Base-by-base conservation (phyloP, 2,113 vertebrate genomes). In the Syngnathoides biaculeatus region DNA sequence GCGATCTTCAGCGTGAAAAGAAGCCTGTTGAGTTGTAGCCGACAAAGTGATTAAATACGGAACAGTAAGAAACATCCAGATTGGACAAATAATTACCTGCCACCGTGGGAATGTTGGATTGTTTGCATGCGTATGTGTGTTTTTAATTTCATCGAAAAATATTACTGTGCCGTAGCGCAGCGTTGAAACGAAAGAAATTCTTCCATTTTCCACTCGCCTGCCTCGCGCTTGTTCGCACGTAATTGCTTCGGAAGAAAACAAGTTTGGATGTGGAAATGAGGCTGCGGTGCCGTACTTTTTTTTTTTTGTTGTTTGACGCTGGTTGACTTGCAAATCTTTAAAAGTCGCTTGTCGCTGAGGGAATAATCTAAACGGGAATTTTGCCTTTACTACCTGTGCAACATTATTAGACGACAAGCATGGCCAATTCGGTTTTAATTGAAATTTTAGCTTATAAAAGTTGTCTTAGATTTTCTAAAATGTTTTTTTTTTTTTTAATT, bases 181-280 rank as follows among this genome's bases (percentile, higher is more conserved):
- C 35, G 5, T 35, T 19, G 57, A 38, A 30, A 62, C 26, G 40
- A 62, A 62, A 62, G 26, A 22, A 62, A 62, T 62, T 62, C 40
- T 62, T 62, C 60, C 39, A 62, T 62, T 62, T 62, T 62, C 60
- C 60, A 62, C 60, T 45, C 40, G n/a, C 20, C 40, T 62, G 60
- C 60, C n/a, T 45, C n/a, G 22, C n/a, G 22, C 60, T 62, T 62
- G 60, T 62, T 62, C 26, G 60, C 39, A 43, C n/a, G 40, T 26
- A 62, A 62, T 62, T 62, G 60, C 39, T 14, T 62, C 14, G 14
- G 26, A 57, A 30, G 55, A 57, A 57, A 57, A 57, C 55, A 57
- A 8, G 55, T 57, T 62, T 43, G 60, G 77, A 75, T 77, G 76
- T 78, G 72, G 50, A 72, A 78, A 80, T 81, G 68, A 73, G 81